Conservation (phyloP, 2,113 vertebrate species). For the Excalfactoria chinensis region DNA sequence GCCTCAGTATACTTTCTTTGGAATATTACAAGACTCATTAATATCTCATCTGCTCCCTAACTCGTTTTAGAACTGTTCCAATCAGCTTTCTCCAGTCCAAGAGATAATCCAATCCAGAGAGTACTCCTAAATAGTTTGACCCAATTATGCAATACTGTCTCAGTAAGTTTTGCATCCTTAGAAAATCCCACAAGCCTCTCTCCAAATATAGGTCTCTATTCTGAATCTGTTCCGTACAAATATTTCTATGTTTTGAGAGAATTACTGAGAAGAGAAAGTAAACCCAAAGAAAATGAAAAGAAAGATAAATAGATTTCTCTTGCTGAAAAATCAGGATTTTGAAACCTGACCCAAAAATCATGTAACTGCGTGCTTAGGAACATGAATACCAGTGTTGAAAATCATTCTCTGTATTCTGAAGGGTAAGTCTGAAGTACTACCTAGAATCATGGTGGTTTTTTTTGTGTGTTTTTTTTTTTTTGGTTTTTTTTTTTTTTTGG, state of each 20-base stretch:
- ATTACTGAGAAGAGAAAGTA: not conserved
- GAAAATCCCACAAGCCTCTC: not conserved
- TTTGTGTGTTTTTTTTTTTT: not conserved
- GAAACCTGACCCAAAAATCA: not conserved
- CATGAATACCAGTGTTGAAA: not conserved
- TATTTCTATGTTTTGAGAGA: not conserved
- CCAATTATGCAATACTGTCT: not conserved
- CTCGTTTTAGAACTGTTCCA: not conserved
- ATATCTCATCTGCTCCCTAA: not conserved
- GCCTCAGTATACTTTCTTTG: not conserved
- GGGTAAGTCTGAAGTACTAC: not conserved
- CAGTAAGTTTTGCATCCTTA: not conserved
- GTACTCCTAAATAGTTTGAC: not conserved
- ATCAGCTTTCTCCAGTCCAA: not conserved
- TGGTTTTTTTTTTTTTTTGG: not conserved
- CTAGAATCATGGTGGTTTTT: not conserved
- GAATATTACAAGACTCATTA: not conserved
- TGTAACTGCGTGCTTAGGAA: rapidly evolving
- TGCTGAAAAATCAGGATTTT: not conserved
- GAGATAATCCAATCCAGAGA: not conserved
- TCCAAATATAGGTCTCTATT: not conserved
- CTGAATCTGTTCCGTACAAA: not conserved
- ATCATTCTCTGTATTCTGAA: not conserved
- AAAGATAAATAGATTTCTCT: not conserved
- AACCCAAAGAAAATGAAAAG: not conserved